Percentiles rank a stretch among this genome's conserved stretches.
Conservation (phyloP, 2,113 vertebrate genomes). For the Ciconia boyciana region DNA sequence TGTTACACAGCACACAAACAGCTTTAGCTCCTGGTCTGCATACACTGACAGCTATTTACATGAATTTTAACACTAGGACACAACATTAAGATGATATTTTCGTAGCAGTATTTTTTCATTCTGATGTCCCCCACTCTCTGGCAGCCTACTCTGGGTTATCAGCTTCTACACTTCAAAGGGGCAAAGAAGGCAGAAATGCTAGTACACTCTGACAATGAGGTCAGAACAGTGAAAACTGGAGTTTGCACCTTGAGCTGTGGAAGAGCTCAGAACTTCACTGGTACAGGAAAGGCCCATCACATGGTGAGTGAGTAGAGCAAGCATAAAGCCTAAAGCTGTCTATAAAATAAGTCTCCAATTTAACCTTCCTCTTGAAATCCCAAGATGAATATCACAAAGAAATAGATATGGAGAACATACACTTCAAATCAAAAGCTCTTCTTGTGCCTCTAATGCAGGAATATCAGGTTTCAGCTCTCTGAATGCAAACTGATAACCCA, state of each 20-base stretch:
- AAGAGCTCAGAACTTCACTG: neutral
- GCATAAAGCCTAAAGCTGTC: neutral
- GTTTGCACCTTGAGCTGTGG: neutral
- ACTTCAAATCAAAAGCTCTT: slow-evolving; percentile 11
- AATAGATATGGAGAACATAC: neutral
- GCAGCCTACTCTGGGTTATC: neutral
- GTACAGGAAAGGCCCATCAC: neutral
- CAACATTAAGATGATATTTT: neutral
- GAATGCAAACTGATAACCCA: neutral
- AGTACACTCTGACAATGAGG: neutral
- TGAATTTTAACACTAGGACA: slow-evolving; percentile 4
- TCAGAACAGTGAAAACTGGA: neutral
- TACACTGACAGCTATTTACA: slow-evolving; percentile 6
- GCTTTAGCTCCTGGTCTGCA: neutral
- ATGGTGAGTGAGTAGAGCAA: neutral
- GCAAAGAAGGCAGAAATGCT: slow-evolving; percentile 1
- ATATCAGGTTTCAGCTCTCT: neutral
- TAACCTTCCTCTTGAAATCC: slow-evolving; percentile 8
- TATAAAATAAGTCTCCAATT: neutral
- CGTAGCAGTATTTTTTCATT: neutral
- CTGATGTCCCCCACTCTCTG: neutral
- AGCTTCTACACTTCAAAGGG: neutral
- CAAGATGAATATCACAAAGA: neutral
- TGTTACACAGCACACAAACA: neutral
- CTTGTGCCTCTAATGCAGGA: neutral